Evolutionary conservation across 2,888 invertebrate species (phyloP).

Genomic region (Heliconius ethilla): DNA sequence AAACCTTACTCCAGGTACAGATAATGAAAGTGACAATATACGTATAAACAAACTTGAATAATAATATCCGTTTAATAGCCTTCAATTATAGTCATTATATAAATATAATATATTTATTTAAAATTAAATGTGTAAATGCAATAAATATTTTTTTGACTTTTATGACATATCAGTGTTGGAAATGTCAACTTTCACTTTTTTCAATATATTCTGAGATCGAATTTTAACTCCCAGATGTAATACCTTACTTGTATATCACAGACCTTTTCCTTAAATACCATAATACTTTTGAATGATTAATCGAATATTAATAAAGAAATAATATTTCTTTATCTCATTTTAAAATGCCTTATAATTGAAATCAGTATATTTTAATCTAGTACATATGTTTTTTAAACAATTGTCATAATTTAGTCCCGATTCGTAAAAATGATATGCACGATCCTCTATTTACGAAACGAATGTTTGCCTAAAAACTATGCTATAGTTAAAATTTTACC

Average conservation of each 20-base stretch:
- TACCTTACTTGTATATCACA: slow-evolving; percentile 76
- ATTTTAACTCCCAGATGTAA: slow-evolving; percentile 69
- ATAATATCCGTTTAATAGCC: slow-evolving; percentile 15
- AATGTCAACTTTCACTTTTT: slow-evolving; percentile 45
- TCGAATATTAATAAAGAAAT: slow-evolving; percentile 47
- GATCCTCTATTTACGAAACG: slow-evolving; percentile 62
- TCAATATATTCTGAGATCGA: slow-evolving; percentile 73
- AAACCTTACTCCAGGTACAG: slow-evolving; percentile 24
- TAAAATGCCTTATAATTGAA: slow-evolving; percentile 63
- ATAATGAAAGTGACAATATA: not conserved
- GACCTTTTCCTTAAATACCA: slow-evolving; percentile 75
- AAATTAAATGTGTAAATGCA: not conserved
- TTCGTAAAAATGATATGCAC: slow-evolving; percentile 70
- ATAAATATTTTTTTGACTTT: not conserved
- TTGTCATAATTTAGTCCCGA: slow-evolving; percentile 34
- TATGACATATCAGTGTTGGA: not conserved
- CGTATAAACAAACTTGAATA: not conserved
- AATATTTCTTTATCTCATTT: slow-evolving; percentile 52
- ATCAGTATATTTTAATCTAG: slow-evolving; percentile 44
- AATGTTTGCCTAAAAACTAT: slow-evolving; percentile 32
- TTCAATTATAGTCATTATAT: slow-evolving; percentile 3
- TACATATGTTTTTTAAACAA: slow-evolving; percentile 47
- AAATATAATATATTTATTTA: not conserved
- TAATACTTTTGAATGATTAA: slow-evolving; percentile 71
- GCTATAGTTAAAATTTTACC: slow-evolving; percentile 15